Evolutionary conservation across 2,113 vertebrate genomes (phyloP).

Genomic region (Heterotilapia buettikoferi): DNA sequence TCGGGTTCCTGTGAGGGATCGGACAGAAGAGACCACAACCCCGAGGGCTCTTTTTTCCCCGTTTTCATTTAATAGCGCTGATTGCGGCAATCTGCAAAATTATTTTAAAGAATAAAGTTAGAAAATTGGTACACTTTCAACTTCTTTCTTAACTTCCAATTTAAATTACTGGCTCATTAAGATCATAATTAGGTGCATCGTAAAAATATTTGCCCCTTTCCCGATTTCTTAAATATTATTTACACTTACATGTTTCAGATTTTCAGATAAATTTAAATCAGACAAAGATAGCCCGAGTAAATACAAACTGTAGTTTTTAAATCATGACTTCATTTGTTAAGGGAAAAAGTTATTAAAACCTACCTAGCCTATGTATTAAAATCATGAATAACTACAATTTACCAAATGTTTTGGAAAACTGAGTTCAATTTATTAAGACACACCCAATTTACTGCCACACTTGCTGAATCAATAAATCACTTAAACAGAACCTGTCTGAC

Average conservation of each 20-base stretch:
- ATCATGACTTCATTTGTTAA: not conserved
- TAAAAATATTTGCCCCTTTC: not conserved
- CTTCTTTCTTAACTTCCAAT: not conserved
- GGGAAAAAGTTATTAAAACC: not conserved
- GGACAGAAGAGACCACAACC: not conserved
- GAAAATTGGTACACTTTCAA: not conserved
- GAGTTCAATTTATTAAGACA: not conserved
- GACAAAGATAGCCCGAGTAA: not conserved
- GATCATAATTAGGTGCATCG: not conserved
- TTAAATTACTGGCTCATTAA: not conserved
- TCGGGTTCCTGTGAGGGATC: slow-evolving; percentile 26
- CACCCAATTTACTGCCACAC: not conserved
- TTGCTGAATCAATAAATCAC: not conserved
- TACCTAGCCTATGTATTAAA: not conserved
- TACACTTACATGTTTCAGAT: not conserved
- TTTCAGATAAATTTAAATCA: not conserved
- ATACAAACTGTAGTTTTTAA: not conserved
- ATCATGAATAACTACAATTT: not conserved
- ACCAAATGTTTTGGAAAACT: not conserved
- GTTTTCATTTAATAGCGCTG: not conserved
- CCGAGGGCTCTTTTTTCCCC: not conserved
- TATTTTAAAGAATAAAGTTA: not conserved
- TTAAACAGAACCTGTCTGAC: not conserved
- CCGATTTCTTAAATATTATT: not conserved
- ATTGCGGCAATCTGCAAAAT: not conserved